Percentiles rank a stretch among this genome's conserved stretches.
phyloP scores from a whole-genome alignment of 2,797 vertebrate species.

The Schizothorax lantsangensis region DNA sequence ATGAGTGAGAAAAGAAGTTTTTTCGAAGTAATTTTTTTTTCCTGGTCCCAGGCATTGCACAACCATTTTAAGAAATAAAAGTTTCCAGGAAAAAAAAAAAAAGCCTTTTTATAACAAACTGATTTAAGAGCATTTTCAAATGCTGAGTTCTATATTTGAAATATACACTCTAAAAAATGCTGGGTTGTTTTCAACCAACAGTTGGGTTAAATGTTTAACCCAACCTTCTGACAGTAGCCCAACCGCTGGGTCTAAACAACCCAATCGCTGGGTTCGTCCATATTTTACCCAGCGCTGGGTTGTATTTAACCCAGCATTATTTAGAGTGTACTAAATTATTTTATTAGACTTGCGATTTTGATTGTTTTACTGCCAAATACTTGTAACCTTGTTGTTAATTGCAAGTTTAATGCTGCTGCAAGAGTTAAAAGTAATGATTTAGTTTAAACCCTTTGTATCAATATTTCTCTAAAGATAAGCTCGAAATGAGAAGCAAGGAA shows the following conservation, averaged over 20 bases:
- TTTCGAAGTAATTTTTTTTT: too few relatives aligned
- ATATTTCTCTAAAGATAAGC: neutral
- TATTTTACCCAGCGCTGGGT: too few relatives aligned
- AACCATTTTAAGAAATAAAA: neutral
- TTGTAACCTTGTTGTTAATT: neutral
- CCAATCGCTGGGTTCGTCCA: too few relatives aligned
- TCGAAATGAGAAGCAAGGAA: neutral
- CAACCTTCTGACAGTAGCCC: too few relatives aligned
- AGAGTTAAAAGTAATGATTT: neutral
- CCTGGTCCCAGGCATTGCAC: neutral
- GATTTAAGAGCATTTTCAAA: neutral
- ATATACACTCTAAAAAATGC: too few relatives aligned
- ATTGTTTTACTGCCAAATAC: conserved; percentile 5
- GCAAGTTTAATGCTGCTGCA: conserved; percentile 6
- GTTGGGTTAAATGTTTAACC: too few relatives aligned
- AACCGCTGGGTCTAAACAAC: too few relatives aligned
- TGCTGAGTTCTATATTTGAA: neutral
- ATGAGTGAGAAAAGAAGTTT: too few relatives aligned
- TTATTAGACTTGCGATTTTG: neutral
- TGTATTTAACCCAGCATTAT: too few relatives aligned
- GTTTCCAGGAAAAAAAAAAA: neutral
- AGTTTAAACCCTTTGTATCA: neutral
- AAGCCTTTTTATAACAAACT: neutral
- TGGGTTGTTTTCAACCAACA: too few relatives aligned
- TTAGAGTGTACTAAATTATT: neutral